Evolutionary conservation across 2,113 vertebrate species (phyloP), one percentile per base, ranked within the genome.

Genomic region (Phoenicopterus ruber): DNA sequence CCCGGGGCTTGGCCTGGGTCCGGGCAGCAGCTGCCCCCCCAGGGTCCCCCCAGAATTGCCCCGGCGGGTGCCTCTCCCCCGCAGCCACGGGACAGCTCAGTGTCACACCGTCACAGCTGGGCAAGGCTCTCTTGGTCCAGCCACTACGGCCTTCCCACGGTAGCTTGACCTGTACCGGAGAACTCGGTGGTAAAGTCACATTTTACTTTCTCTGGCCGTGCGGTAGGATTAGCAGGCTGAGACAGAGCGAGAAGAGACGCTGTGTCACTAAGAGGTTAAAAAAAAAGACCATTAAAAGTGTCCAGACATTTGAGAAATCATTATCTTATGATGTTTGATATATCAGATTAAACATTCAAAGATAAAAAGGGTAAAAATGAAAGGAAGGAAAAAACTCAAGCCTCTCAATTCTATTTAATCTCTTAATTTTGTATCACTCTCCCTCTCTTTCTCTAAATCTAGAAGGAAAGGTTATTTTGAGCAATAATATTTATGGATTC

Each of bases 1-100:
- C 76, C 18, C 0, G 0, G 36, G 52, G 6, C 5, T 66, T 19
- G 34, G 9, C 11, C 28, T 11, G 47, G 8, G 7, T 17, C 13
- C 0, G 47, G 49, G 9, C n/a, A 69, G 77, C 76, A 81, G 77
- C 61, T 71, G 55, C 13, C 18, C 25, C 5, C 34, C 71, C n/a
- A n/a, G 44, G 26, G 8, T 73, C 32, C 28, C 25, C 22, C 88
- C 66, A 1, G 16, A 82, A 40, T 6, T 36, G 12, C 16, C 76
- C 36, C 42, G 59, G 32, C 1, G 3, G 26, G 9, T n/a, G 9
- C 7, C 34, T 52, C 49, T 74, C 36, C 52, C 71, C 57, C 4
- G 32, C 62, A 88, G 78, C 25, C 47, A n/a, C 11, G 47, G 29
- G n/a, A 26, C 49, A 42, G 59, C 42, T 42, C 72, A 5, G 59